Evolutionary conservation across 1,140 invertebrate genomes (phyloP), one percentile per base, ranked within the genome.

Genomic region (Cryptotermes secundus): DNA sequence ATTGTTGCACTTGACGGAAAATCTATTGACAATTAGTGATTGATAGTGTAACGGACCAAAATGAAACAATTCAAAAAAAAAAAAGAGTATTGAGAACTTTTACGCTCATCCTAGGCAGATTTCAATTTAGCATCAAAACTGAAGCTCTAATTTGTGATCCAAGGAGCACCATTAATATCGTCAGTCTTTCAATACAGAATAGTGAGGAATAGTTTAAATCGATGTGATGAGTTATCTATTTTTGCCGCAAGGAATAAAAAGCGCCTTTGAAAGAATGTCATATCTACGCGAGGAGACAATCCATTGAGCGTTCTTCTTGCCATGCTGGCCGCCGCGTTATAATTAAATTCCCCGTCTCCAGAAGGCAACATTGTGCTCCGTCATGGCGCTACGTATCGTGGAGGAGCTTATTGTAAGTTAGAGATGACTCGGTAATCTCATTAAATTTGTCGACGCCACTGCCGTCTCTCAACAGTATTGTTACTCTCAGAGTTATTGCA

Each of bases 211-310:
- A 31, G n/a, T 31, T 59, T 59, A 3, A 19, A 59, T 59, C 19
- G 3, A n/a, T 72, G 59, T 31, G 14, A 72, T 72, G 31, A 72
- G 59, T 72, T 72, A n/a, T 31, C 59, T n/a, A 31, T 72, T 72
- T 72, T 72, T 72, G n/a, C 16, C 45, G 3, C 59, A 31, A 72
- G 59, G 59, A 72, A 72, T 49, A 31, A 31, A 72, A 72, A 72
- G 4, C 26, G 59, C 31, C 85, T 83, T 72, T 19, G n/a, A n/a
- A 84, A 65, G 83, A 34, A 19, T 49, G 45, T 49, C 45, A 49
- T 19, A 19, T 14, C 35, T 81, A 42, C 34, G 36, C 22, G 19
- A 22, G 45, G 45, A 72, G 59, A 72, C 59, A 72, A 72, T 31
- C 59, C 26, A 72, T 72, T 72, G 59, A 72, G 26, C 59, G 59